These are phyloP conservation scores for Andrena hattorfiana DNA, from an alignment of 2,888 invertebrate genomes.

Conservation along the genomic window DNA sequence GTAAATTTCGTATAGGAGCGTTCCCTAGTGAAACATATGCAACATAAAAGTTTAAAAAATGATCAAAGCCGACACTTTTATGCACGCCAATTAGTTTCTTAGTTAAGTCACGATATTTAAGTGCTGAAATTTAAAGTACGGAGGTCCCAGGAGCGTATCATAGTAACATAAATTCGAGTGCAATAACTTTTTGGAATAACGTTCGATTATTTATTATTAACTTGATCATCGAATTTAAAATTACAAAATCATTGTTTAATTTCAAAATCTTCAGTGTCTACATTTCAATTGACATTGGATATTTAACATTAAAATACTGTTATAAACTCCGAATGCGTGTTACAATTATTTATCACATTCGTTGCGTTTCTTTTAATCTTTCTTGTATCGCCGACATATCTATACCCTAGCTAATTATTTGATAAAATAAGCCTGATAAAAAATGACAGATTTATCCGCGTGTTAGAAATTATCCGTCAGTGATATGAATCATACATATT, in stretches of 20 bases:
- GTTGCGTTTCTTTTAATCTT: background rate
- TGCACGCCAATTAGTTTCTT: background rate
- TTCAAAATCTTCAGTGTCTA: background rate
- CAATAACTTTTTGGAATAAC: background rate
- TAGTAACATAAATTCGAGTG: background rate
- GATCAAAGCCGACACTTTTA: background rate
- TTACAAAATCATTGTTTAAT: background rate
- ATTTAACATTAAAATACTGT: background rate
- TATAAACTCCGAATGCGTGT: background rate
- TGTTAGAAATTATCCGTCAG: background rate
- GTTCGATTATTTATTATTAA: background rate
- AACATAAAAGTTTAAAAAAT: background rate
- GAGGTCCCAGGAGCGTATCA: constrained; percentile 17
- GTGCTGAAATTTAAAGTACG: constrained; percentile 19
- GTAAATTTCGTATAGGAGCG: background rate
- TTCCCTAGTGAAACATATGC: too few relatives aligned
- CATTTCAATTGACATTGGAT: background rate
- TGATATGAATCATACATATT: constrained; percentile 9
- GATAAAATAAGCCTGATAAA: too few relatives aligned
- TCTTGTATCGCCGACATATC: too few relatives aligned
- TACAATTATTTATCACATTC: background rate
- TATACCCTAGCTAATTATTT: too few relatives aligned
- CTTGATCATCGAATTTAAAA: background rate
- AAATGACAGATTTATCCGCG: background rate
- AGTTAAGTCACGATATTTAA: background rate